Base-by-base conservation (phyloP, 2,113 vertebrate genomes). In the Notarius quadriscutis region DNA sequence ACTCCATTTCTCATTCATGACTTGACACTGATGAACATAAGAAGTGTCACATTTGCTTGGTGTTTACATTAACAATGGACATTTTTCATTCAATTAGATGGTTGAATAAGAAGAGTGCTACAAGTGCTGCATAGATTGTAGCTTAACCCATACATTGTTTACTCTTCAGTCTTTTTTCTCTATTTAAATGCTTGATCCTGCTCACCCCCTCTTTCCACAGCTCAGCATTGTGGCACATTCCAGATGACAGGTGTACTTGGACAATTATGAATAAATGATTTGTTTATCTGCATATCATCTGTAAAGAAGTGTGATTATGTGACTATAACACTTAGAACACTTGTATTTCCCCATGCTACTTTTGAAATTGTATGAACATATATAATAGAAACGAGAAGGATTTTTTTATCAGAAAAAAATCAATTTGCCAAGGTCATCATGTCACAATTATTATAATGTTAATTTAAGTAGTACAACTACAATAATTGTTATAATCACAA, bases 21-120 rank as follows among this genome's bases (percentile, higher is more conserved):
- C 41, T 78, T 82, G 67, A 85, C 63, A 53, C 81, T 80, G 30
- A 84, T 11, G 20, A 58, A 27, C 87, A 87, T 57, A 58, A 50
- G 25, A 60, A 77, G 78, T 81, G 65, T 63, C 63, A 83, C 27
- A 48, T 84, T 82, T 86, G 41, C 25, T 41, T 63, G 62, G 63
- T 30, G 48, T 69, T 83, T 67, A 67, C 60, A 83, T 9, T 11
- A 30, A 84, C 60, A 69, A 10, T 15, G 1, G 15, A n/a, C 41
- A 86, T 79, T 84, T 82, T 63, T 79, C 50, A 80, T 20, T 25
- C 75, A 85, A 57, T 90, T 87, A 87, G 34, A 78, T 27, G 41
- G 11, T 34, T 77, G 83, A 48, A 51, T n/a, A 72, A 48, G 22
- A 20, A 83, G 25, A 84, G 75, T 78, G 62, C 60, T 50, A 22